phyloP scores from a whole-genome alignment of 1,140 invertebrate genomes.

The Phymastichus coffea region DNA sequence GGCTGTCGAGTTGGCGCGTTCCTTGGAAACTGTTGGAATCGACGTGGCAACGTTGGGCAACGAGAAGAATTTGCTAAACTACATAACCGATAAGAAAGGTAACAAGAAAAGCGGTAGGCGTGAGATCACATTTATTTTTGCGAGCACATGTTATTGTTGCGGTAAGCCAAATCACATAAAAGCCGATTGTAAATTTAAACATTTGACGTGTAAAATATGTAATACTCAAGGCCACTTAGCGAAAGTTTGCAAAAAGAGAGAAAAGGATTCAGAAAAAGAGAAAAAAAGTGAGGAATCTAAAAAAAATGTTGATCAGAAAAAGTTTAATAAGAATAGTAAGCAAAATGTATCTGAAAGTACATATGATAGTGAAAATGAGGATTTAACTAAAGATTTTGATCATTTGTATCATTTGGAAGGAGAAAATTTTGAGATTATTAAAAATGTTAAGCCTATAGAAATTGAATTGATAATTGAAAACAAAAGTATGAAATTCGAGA shows the following conservation, averaged over 20 bases:
- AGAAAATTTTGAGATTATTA: not conserved
- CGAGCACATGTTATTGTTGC: no score
- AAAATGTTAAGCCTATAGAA: no score
- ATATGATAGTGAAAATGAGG: not conserved
- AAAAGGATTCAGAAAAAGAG: not conserved
- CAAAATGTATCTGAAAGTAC: not conserved
- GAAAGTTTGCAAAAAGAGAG: not conserved
- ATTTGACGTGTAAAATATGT: no score
- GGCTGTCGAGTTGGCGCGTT: conserved; percentile 34
- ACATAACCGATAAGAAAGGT: conserved; percentile 22
- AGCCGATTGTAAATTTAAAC: not conserved
- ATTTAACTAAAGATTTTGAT: not conserved
- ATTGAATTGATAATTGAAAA: not conserved
- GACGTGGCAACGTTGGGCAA: conserved; percentile 11
- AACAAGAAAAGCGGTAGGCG: not conserved
- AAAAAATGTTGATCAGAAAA: not conserved
- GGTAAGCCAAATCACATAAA: not conserved
- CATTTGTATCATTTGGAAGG: not conserved
- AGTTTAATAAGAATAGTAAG: not conserved
- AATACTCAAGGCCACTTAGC: not conserved
- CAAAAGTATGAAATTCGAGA: not conserved
- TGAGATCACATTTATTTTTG: not conserved
- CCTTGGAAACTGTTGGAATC: not conserved
- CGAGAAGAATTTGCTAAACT: conserved; percentile 23
- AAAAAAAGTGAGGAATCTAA: not conserved